These are phyloP conservation scores for Muschampia plurimacula DNA, from an alignment of 2,888 invertebrate species.

Conservation along the genomic window DNA sequence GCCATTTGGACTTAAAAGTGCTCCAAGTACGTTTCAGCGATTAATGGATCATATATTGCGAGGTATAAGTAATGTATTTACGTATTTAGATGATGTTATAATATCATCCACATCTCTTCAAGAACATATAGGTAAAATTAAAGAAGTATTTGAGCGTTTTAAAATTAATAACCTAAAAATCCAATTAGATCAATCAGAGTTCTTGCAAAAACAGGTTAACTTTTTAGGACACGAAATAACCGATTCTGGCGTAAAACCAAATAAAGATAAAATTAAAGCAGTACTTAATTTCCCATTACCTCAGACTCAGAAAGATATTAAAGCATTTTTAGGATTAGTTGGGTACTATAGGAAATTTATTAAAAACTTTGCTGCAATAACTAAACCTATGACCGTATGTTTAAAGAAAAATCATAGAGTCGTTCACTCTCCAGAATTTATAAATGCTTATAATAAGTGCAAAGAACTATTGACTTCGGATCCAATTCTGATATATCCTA, in stretches of 20 bases:
- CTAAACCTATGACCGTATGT: slow-evolving; percentile 49
- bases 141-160: slow-evolving; percentile 38
- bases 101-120: slow-evolving; percentile 35
- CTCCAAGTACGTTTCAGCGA: slow-evolving; percentile 56
- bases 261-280: slow-evolving; percentile 50
- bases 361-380: slow-evolving; percentile 47
- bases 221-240: slow-evolving; percentile 38
- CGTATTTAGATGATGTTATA: slow-evolving; percentile 40
- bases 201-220: slow-evolving; percentile 37
- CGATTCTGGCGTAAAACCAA: slow-evolving; percentile 48
- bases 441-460: slow-evolving; percentile 49
- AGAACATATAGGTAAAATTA: slow-evolving; percentile 36
- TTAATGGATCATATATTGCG: slow-evolving; percentile 55
- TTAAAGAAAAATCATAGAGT: slow-evolving; percentile 48
- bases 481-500: slow-evolving; percentile 59
- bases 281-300: slow-evolving; percentile 48
- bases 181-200: slow-evolving; percentile 40
- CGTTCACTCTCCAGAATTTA: slow-evolving; percentile 39
- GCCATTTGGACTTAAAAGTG: slow-evolving; percentile 55
- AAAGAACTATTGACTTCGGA: slow-evolving; percentile 52
- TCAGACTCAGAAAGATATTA: slow-evolving; percentile 49
- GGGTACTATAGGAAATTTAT: slow-evolving; percentile 51
- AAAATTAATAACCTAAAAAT: slow-evolving; percentile 35
- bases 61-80: slow-evolving; percentile 48
- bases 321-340: slow-evolving; percentile 49